These are phyloP conservation scores for Drosophila neonasuta DNA, from an alignment of 2,888 invertebrate genomes.

Conservation along the genomic window DNA sequence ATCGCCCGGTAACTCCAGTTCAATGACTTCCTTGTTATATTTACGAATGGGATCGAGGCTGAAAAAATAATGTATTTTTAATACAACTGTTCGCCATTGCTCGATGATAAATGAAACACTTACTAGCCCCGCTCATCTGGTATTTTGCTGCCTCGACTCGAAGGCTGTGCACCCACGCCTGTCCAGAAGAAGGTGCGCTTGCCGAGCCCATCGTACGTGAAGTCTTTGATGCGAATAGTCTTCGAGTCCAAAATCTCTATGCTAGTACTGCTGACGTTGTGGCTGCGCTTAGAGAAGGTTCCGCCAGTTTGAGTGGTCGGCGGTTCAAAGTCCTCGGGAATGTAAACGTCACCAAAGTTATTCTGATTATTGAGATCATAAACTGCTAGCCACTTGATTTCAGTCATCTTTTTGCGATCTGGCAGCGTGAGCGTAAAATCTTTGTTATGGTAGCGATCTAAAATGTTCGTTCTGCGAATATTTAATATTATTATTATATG, in stretches of 20 bases:
- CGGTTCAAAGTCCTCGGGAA: constrained; percentile 95
- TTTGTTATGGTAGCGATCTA: constrained; percentile 92
- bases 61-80: constrained; percentile 19
- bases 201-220: constrained; percentile 90
- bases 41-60: constrained; percentile 90
- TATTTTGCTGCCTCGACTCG: constrained; percentile 90
- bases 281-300: constrained; percentile 84
- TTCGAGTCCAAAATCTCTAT: constrained; percentile 91
- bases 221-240: constrained; percentile 89
- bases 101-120: constrained; percentile 82
- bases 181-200: constrained; percentile 93
- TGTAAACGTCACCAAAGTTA: constrained; percentile 93
- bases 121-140: constrained; percentile 97
- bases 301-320: constrained; percentile 87
- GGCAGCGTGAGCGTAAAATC: constrained; percentile 92
- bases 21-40: constrained; percentile 89
- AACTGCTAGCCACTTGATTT: constrained; percentile 94
- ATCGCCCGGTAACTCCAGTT: constrained; percentile 90
- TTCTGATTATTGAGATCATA: constrained; percentile 94
- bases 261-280: constrained; percentile 87
- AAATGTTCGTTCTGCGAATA: constrained; percentile 88
- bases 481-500: background rate
- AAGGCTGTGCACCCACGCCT: constrained; percentile 94
- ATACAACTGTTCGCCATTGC: background rate
- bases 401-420: constrained; percentile 92